Conservation (phyloP, 1,140 invertebrate genomes). For the Drosophila micromelanica region DNA sequence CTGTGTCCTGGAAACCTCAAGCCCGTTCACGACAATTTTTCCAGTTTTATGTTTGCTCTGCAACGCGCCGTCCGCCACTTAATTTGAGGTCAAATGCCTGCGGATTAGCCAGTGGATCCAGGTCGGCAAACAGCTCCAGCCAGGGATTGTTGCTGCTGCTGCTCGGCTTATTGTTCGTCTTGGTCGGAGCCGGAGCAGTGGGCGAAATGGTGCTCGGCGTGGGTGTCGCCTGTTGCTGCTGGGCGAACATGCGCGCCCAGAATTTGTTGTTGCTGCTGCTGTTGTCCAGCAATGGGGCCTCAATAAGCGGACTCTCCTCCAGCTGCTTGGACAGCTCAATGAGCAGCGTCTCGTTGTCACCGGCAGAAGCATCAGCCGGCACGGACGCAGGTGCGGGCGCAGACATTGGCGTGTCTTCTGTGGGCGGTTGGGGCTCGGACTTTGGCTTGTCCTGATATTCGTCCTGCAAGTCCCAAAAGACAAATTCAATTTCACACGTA, state of each 20-base stretch:
- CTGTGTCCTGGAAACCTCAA: constrained; percentile 27
- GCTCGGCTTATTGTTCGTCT: constrained; percentile 26
- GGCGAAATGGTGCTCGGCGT: constrained; percentile 50
- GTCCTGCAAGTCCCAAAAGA: constrained; percentile 31
- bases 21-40: constrained; percentile 4
- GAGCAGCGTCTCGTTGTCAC: constrained; percentile 72
- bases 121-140: constrained; percentile 96
- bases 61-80: constrained; percentile 73
- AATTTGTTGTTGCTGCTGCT: constrained; percentile 57
- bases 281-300: constrained; percentile 45
- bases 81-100: constrained; percentile 84
- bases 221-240: constrained; percentile 22
- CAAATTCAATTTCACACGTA: not conserved
- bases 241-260: constrained; percentile 76
- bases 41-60: constrained; percentile 72
- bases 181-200: constrained; percentile 19
- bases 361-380: constrained; percentile 21
- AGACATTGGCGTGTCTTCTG: constrained; percentile 12
- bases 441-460: constrained; percentile 69
- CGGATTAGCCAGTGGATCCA: constrained; percentile 95
- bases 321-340: constrained; percentile 69
- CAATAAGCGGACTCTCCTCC: constrained; percentile 62
- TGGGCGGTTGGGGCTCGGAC: constrained; percentile 2
- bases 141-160: constrained; percentile 86
- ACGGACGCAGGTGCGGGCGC: constrained; percentile 4